Base-by-base conservation (phyloP, 53 echinoderm and acorn worm species). In the Pentamera pediparva region DNA sequence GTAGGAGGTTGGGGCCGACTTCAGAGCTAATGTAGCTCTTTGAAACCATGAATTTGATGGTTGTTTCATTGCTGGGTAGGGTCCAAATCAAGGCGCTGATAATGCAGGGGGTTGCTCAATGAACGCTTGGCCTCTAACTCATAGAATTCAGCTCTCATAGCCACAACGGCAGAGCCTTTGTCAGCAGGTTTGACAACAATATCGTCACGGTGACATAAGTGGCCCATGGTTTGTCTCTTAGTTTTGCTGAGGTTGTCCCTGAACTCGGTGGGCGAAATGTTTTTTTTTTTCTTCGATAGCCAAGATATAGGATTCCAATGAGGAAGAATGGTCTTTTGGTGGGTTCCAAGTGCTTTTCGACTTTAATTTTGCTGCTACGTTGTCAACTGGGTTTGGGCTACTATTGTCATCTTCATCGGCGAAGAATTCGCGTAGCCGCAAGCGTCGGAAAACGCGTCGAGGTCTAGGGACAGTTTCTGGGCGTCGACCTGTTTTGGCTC, bases 111-210 rank as follows among this genome's bases (percentile, higher is more conserved):
- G 26, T 69, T 47, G 24, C 30, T 17, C 12, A 40, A 26, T 41
- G 4, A 26, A 10, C 25, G 19, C 11, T 39, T 20, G 41, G 69
- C 48, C 47, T 69, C 69, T 30, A 45, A 43, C 45, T 27, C 47
- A 15, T 43, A 43, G 3, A 69, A 69, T 69, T 69, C 5, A 5
- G 41, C 27, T 11, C 69, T 48, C 69, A 69, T 47, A 24, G 69
- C 49, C 28, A 48, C 69, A 69, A 69, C 47, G 13, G 69, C 69
- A 69, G 47, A 69, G 24, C 43, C 69, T 69, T 69, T 69, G 45
- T 69, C 27, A 29, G 45, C 45, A 18, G 45, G 69, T 32, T 69
- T 69, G 22, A 69, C 25, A 30, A 69, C 29, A 29, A 43, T 69
- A 33, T 43, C 47, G 2, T 64, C 64, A 35, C 35, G 64, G 37